phyloP scores from a whole-genome alignment of 2,797 vertebrate species.

The Hapalemur alaotrensis region DNA sequence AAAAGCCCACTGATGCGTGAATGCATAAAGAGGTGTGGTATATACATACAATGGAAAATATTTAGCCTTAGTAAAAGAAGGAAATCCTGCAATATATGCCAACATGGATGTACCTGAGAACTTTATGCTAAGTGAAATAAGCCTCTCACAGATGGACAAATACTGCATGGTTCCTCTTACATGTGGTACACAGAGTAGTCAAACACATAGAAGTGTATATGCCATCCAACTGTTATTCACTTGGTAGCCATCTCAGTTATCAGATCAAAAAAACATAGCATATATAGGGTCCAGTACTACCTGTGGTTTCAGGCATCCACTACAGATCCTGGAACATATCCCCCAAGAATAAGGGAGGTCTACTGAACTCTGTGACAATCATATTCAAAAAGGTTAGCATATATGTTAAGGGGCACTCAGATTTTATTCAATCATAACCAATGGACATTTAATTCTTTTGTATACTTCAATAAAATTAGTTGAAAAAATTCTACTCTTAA shows the following conservation, averaged over 20 bases:
- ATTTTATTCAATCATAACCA: not conserved
- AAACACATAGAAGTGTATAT: not conserved
- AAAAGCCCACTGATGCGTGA: not conserved
- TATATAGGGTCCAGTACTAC: not conserved
- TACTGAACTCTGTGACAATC: not conserved
- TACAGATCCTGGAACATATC: not conserved
- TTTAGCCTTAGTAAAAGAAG: not conserved
- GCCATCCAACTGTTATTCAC: not conserved
- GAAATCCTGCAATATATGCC: not conserved
- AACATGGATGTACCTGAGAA: not conserved
- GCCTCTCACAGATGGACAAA: not conserved
- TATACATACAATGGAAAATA: not conserved
- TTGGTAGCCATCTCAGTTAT: not conserved
- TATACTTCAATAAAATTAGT: not conserved
- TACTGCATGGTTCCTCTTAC: not conserved
- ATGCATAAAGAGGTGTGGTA: not conserved
- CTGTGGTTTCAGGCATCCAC: not conserved
- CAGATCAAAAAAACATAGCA: not conserved
- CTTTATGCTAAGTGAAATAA: not conserved
- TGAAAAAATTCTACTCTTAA: not conserved
- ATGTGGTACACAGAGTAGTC: not conserved
- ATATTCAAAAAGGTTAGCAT: not conserved
- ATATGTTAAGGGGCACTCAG: not conserved
- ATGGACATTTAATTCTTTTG: not conserved
- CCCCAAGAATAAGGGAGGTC: not conserved